Percentiles rank a stretch among this genome's conserved stretches.
These are phyloP conservation scores for Beris chalybata DNA, from an alignment of 2,888 invertebrate species.

Conservation along the genomic window DNA sequence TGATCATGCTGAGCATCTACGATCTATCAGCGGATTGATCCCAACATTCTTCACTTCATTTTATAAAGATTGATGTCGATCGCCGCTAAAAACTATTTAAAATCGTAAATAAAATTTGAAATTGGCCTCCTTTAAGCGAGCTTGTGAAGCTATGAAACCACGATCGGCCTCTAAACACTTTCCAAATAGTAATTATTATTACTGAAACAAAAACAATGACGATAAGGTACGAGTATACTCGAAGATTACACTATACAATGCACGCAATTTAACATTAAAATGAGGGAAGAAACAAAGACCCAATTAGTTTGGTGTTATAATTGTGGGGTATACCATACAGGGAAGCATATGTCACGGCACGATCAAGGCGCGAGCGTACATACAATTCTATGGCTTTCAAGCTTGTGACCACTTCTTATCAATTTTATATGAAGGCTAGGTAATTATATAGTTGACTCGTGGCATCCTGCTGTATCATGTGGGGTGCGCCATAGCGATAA, in stretches of 20 bases:
- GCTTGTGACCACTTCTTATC: conserved; percentile 25
- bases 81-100: conserved; percentile 3
- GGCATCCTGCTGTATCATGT: no score
- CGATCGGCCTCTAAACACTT: conserved; percentile 12
- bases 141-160: not conserved
- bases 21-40: conserved; percentile 26
- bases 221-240: no score
- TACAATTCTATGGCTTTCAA: conserved; percentile 2
- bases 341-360: conserved; percentile 16
- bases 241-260: not conserved
- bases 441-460: no score
- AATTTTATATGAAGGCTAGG: not conserved
- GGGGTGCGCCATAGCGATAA: not conserved
- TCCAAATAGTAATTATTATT: conserved; percentile 14
- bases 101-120: no score
- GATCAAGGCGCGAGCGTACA: not conserved
- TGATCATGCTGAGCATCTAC: conserved; percentile 24
- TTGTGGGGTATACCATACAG: conserved; percentile 12
- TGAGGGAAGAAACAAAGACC: conserved; percentile 17
- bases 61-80: conserved; percentile 17
- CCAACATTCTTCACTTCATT: conserved; percentile 26
- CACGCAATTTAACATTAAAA: conserved; percentile 4
- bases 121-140: not conserved
- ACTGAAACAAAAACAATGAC: not conserved
- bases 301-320: conserved; percentile 29